A percentile compares a stretch with the other conserved stretches of the same genome.
phyloP scores from a whole-genome alignment of 2,888 invertebrate genomes.

The Mythimna vitellina region DNA sequence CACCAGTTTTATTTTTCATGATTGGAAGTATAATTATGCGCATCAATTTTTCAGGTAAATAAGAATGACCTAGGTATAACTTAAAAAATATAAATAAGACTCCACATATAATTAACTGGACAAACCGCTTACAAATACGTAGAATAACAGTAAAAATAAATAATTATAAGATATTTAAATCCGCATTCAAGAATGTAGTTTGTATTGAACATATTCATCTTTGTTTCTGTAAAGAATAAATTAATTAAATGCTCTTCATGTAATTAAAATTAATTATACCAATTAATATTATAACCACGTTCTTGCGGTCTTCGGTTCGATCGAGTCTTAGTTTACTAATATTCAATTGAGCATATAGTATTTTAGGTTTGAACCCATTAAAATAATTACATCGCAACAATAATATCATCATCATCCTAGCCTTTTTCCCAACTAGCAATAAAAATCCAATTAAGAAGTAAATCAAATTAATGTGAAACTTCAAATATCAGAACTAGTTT shows the following conservation, averaged over 20 bases:
- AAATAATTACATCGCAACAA: neutral
- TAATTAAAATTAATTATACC: constrained; percentile 57
- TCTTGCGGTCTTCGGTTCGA: constrained; percentile 16
- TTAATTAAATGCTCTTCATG: constrained; percentile 40
- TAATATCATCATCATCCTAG: too few species aligned
- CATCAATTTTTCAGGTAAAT: too few species aligned
- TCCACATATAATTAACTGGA: neutral
- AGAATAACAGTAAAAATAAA: neutral
- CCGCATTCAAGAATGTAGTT: constrained; percentile 17
- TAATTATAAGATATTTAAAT: neutral
- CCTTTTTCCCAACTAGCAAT: neutral
- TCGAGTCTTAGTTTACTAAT: constrained; percentile 34
- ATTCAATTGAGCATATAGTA: constrained; percentile 58
- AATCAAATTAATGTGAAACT: neutral
- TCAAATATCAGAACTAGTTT: constrained; percentile 4
- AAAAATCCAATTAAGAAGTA: neutral
- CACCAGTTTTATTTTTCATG: too few species aligned
- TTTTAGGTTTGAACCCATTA: constrained; percentile 32
- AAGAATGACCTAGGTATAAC: too few species aligned
- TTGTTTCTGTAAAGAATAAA: constrained; percentile 47
- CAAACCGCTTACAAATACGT: neutral
- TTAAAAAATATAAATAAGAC: too few species aligned
- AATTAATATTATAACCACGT: constrained; percentile 57
- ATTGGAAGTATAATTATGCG: too few species aligned
- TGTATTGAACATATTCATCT: constrained; percentile 22